Conservation (phyloP, 2,888 invertebrate species). For the Apodemia duryi region DNA sequence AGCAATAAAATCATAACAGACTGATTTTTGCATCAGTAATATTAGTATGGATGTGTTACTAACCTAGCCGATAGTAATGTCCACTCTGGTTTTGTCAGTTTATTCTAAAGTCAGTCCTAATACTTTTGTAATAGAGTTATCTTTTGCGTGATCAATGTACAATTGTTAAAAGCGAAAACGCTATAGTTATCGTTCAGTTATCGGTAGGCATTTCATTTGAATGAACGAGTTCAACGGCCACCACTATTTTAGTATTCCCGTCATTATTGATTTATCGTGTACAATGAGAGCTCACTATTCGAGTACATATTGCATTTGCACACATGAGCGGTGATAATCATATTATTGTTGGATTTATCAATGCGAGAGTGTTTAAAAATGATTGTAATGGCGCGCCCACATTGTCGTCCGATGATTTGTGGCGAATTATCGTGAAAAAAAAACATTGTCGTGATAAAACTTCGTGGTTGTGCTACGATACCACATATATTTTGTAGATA, state of each 20-base stretch:
- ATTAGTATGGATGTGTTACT: neutral
- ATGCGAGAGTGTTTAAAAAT: neutral
- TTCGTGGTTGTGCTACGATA: too few relatives aligned
- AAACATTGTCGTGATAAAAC: too few relatives aligned
- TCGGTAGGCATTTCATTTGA: slow-evolving; percentile 11
- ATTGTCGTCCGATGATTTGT: too few relatives aligned
- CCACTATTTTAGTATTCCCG: slow-evolving; percentile 23
- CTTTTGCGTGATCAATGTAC: neutral
- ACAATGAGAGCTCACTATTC: slow-evolving; percentile 18
- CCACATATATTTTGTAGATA: too few relatives aligned
- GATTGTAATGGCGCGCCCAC: too few relatives aligned
- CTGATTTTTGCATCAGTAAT: neutral
- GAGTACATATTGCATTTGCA: neutral
- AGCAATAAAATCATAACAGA: too few relatives aligned
- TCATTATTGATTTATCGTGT: slow-evolving; percentile 23
- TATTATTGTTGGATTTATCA: neutral
- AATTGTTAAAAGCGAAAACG: slow-evolving; percentile 8
- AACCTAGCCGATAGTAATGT: neutral
- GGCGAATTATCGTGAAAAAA: too few relatives aligned
- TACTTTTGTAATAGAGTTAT: neutral
- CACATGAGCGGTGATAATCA: neutral
- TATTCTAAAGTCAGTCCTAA: neutral
- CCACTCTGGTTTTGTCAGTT: neutral
- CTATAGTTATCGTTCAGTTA: slow-evolving; percentile 11
- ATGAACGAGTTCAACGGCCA: slow-evolving; percentile 23